phyloP scores from a whole-genome alignment of 2,888 invertebrate species.

The Nomada goodeniana region DNA sequence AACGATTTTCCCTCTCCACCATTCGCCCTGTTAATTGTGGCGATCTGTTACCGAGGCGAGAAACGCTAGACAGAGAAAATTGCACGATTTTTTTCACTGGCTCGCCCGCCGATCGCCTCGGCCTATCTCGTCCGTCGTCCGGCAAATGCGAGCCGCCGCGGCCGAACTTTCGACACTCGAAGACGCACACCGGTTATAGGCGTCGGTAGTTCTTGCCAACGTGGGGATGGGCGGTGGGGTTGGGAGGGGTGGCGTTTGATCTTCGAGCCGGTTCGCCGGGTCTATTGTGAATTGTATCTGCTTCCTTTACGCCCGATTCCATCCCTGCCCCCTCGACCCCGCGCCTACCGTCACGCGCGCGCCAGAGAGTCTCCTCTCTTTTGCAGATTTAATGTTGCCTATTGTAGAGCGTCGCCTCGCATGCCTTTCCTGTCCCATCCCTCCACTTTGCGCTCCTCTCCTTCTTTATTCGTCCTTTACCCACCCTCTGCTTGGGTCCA shows the following conservation, averaged over 20 bases:
- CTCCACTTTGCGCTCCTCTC: slow-evolving; percentile 57
- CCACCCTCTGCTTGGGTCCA: slow-evolving; percentile 51
- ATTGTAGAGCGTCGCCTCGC: slow-evolving; percentile 77
- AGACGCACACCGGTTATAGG: slow-evolving; percentile 74
- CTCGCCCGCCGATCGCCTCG: slow-evolving; percentile 4
- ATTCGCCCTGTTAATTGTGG: no score
- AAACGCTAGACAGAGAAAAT: neutral
- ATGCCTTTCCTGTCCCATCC: slow-evolving; percentile 69
- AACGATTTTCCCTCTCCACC: slow-evolving; percentile 23
- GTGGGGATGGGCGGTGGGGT: neutral
- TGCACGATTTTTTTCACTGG: neutral
- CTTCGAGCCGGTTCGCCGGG: slow-evolving; percentile 82
- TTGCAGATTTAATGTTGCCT: slow-evolving; percentile 81
- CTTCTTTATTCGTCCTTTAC: slow-evolving; percentile 60
- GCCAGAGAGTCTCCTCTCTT: slow-evolving; percentile 72
- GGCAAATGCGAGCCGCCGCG: slow-evolving; percentile 25
- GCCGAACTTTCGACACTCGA: slow-evolving; percentile 71
- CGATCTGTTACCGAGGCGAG: slow-evolving; percentile 7
- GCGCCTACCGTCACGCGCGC: slow-evolving; percentile 43
- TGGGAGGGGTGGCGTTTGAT: slow-evolving; percentile 80
- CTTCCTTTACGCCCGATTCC: slow-evolving; percentile 77
- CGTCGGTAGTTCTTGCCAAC: slow-evolving; percentile 69
- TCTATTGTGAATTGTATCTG: slow-evolving; percentile 83
- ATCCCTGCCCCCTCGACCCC: slow-evolving; percentile 43
- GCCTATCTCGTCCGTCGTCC: slow-evolving; percentile 32